Base-by-base conservation (phyloP, 2,888 invertebrate species). In the Chirona hameri region DNA sequence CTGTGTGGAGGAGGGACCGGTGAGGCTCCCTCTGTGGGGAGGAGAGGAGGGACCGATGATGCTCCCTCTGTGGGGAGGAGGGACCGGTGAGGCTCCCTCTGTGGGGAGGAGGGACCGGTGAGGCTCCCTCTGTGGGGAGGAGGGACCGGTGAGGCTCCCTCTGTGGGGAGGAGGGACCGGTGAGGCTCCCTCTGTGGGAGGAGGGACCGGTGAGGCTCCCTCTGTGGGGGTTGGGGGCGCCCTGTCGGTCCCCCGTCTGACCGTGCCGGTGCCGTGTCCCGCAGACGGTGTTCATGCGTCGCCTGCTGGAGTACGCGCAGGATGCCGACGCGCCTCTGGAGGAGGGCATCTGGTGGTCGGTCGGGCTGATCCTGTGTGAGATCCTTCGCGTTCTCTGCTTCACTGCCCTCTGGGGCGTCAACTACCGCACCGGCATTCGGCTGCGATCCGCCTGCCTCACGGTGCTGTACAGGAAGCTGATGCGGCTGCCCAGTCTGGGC, bases 331-430 rank as follows among this genome's bases (percentile, higher is more conserved):
- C 87, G 24, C 85, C 87, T 2, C 83, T 88, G 48, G 86, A 86
- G 46, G 87, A 88, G 82, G 91, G 91, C 9, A 84, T 90, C 9
- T 87, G 87, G 21, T 90, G 90, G 88, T 89, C 89, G 15, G 57
- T 88, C 0, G 86, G 89, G 0, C 86, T 91, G 55, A 87, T 88
- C 24, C 48, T 88, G 0, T 88, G 88, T 81, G 91, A 91, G 86
- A 84, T 90, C 52, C 82, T 88, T 7, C 88, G 91, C 72, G 88
- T 89, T 21, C 85, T 89, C 24, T 87, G 89, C 82, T 89, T 90
- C 83, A 89, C 90, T 21, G 87, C 89, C 85, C 88, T 89, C 79
- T 91, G 90, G 90, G 88, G 89, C 79, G 86, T 90, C 76, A 90
- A 89, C 86, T 90, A 90, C 84, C 88, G 87, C 84, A 86, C 87